Evolutionary conservation across 2,113 vertebrate species (phyloP), one percentile per base, ranked within the genome.

Genomic region (Leiothrix lutea): DNA sequence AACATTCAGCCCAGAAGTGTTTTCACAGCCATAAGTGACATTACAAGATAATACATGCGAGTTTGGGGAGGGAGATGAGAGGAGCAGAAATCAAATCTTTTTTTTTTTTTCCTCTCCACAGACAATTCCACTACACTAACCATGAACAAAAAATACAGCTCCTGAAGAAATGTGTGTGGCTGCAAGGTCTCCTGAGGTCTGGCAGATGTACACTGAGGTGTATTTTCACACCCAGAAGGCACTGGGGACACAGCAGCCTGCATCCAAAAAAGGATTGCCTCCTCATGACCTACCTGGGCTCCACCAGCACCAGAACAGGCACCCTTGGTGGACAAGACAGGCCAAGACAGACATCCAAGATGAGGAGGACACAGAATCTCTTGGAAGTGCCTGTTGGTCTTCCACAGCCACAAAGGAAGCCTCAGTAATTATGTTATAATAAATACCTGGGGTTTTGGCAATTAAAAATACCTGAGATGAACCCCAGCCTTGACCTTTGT

Each of bases 261-360:
- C 4, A 2, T 7, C 6, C 23, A 69, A 20, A 61, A 61, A 6
- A 62, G 36, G 8, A 28, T 78, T 74, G 42, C 18, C 18, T 58
- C 33, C 6, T 0, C 1, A 0, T 44, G 33, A 90, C 45, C 36
- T 25, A 23, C 6, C 19, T 7, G 25, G 56, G 51, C 51, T 81
- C 51, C 50, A 38, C 14, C 57, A 61, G 71, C 56, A 70, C 50
- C 45, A 38, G 36, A 7, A 87, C n/a, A 44, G 78, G 75, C 25
- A 66, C 36, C 12, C 7, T 3, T 0, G 0, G 20, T 11, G 3
- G 31, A 45, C n/a, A 45, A 61, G 54, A 22, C 2, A 18, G 78
- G 45, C 36, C 42, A 86, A 58, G 45, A 70, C 12, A 61, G 50
- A 73, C 23, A 81, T 11, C 54, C 56, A 62, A 48, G 23, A 42